Conservation (phyloP, 1,140 invertebrate genomes). For the Phymastichus coffea region DNA sequence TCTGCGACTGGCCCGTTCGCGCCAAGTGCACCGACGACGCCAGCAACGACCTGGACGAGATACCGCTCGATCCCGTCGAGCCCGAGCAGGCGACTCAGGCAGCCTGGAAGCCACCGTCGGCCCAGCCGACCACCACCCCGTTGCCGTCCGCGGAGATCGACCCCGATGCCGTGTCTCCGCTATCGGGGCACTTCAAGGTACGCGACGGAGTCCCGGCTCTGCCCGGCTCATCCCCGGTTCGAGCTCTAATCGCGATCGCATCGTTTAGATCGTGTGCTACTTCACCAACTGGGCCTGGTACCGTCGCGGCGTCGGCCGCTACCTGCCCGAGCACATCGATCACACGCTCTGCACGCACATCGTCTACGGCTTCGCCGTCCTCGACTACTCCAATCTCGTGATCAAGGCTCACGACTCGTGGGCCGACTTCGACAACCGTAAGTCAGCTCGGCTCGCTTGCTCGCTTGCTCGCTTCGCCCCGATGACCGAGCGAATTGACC, state of each 20-base stretch:
- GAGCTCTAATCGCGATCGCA: too few relatives aligned
- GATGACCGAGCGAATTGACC: too few relatives aligned
- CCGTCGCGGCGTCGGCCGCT: conserved; percentile 77
- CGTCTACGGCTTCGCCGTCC: conserved; percentile 87
- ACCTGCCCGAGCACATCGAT: conserved; percentile 82
- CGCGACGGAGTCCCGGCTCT: too few relatives aligned
- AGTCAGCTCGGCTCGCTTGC: conserved; percentile 46
- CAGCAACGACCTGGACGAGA: neutral
- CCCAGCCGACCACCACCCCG: conserved; percentile 30
- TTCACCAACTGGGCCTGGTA: conserved; percentile 96
- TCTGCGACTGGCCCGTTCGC: conserved; percentile 78
- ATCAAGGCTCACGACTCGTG: conserved; percentile 85
- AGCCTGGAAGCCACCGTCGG: conserved; percentile 17
- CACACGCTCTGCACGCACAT: conserved; percentile 86
- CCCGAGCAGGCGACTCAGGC: neutral
- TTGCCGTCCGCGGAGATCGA: conserved; percentile 42
- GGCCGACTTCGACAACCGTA: conserved; percentile 85
- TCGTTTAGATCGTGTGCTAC: conserved; percentile 82
- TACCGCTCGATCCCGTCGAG: neutral
- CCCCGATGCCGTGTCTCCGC: conserved; percentile 47
- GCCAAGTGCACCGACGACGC: conserved; percentile 61
- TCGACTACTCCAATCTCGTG: conserved; percentile 74
- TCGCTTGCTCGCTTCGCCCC: neutral
- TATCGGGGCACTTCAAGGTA: conserved; percentile 51
- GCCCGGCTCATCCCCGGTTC: too few relatives aligned